Base-by-base conservation (phyloP, 1,140 invertebrate genomes). In the Pachyrhynchus sulphureomaculatus region DNA sequence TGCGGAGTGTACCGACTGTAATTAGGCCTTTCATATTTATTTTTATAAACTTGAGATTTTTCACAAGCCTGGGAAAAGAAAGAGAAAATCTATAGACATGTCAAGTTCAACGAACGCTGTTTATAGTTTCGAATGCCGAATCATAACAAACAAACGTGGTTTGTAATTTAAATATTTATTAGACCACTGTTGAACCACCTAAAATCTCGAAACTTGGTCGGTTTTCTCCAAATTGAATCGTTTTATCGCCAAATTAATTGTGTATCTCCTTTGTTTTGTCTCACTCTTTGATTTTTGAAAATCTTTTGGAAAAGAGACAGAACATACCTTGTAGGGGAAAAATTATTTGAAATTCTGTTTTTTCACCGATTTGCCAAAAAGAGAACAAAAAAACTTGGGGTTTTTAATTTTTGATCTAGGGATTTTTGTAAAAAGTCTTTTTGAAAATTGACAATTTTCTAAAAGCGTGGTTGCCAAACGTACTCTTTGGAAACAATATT, bases 11-110 rank as follows among this genome's bases (percentile, higher is more conserved):
- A 67, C 66, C 53, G 45, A 71, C 62, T 55, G 57, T 70, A 67
- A 70, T 74, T 70, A 66, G 67, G 70, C 72, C 72, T 73, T 72
- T 73, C 71, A 70, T 72, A 74, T 72, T 74, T 74, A 74, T 74
- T 74, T 74, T 74, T 74, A 74, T 70, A 70, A 70, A 72, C 69
- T 73, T 71, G 66, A 66, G 69, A 69, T 67, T 72, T 68, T 72
- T 72, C 69, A 71, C 68, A 71, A 68, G 60, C 66, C 60, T 70
- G 68, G 55, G 69, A 72, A 72, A 74, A 48, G 45, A 48, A 48
- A 48, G 45, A 48, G 45, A 48, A 48, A 48, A 48, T 48, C 45
- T 87, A 48, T 33, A 33, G 45, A 48, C 45, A 48, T 33, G 45
- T 29, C 45, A 48, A 48, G 45, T 48, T 48, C 45, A 48, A 26